Conservation (phyloP, 2,888 invertebrate genomes). For the Heliconius charithonia region DNA sequence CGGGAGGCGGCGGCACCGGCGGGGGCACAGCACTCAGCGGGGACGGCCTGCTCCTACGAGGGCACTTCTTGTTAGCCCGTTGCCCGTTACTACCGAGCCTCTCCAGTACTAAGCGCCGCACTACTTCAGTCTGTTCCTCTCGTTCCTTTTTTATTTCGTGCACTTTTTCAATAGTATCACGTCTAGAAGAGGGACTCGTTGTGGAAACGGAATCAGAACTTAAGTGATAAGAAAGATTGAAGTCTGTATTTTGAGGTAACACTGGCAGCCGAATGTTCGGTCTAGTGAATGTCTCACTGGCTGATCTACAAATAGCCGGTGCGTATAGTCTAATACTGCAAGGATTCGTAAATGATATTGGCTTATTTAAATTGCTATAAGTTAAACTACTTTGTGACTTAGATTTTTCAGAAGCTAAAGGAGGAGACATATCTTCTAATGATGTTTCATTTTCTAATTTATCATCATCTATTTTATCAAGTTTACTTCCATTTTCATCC, state of each 20-base stretch:
- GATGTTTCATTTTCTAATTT: slow-evolving; percentile 50
- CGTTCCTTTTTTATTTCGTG: slow-evolving; percentile 91
- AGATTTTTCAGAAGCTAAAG: slow-evolving; percentile 62
- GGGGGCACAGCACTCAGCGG: slow-evolving; percentile 53
- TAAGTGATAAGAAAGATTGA: slow-evolving; percentile 52
- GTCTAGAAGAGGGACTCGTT: slow-evolving; percentile 70
- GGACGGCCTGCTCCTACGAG: slow-evolving; percentile 57
- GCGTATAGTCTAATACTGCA: slow-evolving; percentile 67
- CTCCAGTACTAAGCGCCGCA: slow-evolving; percentile 92
- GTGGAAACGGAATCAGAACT: slow-evolving; percentile 66
- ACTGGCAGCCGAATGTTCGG: slow-evolving; percentile 58
- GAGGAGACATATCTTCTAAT: slow-evolving; percentile 62
- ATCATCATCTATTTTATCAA: slow-evolving; percentile 29
- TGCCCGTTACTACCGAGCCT: slow-evolving; percentile 81
- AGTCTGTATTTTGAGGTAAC: slow-evolving; percentile 61
- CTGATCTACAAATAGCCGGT: slow-evolving; percentile 71
- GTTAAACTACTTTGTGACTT: slow-evolving; percentile 47
- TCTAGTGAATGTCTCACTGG: slow-evolving; percentile 62
- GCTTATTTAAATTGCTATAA: slow-evolving; percentile 36
- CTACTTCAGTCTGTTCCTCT: slow-evolving; percentile 91
- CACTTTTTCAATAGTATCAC: slow-evolving; percentile 84
- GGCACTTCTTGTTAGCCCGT: slow-evolving; percentile 55
- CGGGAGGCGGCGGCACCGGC: slow-evolving; percentile 63
- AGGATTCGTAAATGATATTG: slow-evolving; percentile 52
- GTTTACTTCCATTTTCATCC: slow-evolving; percentile 48